Evolutionary conservation across 2,797 vertebrate genomes (phyloP).

Genomic region (Pagetopsis macropterus): DNA sequence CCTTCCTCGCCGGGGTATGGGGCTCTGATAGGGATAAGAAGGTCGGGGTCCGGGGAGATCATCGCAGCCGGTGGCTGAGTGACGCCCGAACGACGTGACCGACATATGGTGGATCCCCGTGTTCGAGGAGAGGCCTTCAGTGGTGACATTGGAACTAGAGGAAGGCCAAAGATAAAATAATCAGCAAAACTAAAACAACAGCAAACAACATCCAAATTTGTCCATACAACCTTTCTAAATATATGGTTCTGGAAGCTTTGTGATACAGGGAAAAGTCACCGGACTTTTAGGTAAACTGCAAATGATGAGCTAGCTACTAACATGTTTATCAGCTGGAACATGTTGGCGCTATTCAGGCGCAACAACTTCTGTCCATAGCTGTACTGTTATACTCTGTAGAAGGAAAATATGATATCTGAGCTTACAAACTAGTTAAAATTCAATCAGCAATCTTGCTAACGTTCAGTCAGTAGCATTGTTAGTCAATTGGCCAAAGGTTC

Average conservation of each 20-base stretch:
- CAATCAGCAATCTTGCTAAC: not conserved
- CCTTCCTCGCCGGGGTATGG: conserved; percentile 90
- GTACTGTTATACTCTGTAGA: no score
- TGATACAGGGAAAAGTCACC: not conserved
- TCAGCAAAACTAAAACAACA: not conserved
- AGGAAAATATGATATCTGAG: not conserved
- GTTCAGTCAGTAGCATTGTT: not conserved
- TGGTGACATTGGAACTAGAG: conserved; percentile 82
- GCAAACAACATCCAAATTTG: not conserved
- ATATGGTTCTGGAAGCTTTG: not conserved
- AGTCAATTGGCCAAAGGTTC: not conserved
- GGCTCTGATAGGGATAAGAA: conserved; percentile 91
- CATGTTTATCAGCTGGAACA: no score
- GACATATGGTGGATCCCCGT: conserved; percentile 88
- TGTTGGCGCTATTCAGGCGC: no score
- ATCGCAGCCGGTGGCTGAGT: conserved; percentile 80
- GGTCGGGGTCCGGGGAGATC: conserved; percentile 91
- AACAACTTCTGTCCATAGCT: no score
- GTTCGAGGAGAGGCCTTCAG: conserved; percentile 86
- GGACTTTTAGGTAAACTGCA: no score
- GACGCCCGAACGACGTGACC: conserved; percentile 85
- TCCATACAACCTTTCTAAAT: not conserved
- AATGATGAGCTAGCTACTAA: no score
- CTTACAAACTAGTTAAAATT: not conserved
- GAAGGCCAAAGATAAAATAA: conserved; percentile 22